Percentiles rank a stretch among this genome's conserved stretches.
Conservation (phyloP, 1,140 invertebrate genomes). For the Parapsyche elsis region DNA sequence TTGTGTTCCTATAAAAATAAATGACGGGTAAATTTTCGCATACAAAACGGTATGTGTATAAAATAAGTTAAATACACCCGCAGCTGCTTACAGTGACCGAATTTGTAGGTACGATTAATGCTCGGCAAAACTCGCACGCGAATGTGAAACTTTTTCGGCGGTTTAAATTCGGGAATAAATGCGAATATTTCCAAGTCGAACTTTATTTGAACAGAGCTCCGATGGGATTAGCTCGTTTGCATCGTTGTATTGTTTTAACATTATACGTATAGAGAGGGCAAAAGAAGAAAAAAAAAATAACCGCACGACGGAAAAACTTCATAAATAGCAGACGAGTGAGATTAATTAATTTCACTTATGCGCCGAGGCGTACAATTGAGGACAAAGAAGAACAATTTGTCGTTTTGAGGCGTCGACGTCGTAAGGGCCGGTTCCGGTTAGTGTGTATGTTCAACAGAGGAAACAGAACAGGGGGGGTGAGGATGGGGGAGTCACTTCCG, state of each 20-base stretch:
- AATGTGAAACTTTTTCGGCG: not conserved
- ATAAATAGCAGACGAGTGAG: not conserved
- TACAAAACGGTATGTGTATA: too few species aligned
- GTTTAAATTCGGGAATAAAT: not conserved
- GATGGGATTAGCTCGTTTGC: too few species aligned
- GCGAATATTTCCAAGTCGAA: not conserved
- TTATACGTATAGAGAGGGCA: too few species aligned
- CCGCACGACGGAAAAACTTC: too few species aligned
- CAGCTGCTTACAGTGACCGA: not conserved
- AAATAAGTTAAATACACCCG: not conserved
- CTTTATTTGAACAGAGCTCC: not conserved
- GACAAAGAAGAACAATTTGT: slow-evolving; percentile 20
- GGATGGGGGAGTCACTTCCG: not conserved
- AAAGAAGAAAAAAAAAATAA: too few species aligned
- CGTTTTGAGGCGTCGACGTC: not conserved
- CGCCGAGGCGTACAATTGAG: slow-evolving; percentile 14
- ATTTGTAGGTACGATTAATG: not conserved
- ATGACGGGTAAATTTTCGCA: too few species aligned
- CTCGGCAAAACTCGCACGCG: not conserved
- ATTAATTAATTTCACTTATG: not conserved
- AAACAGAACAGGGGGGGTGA: not conserved
- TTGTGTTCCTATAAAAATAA: too few species aligned
- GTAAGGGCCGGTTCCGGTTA: slow-evolving; percentile 14
- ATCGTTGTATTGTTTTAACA: too few species aligned
- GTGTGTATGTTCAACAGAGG: not conserved